phyloP scores from a whole-genome alignment of 2,113 vertebrate species.

The Brachirus orientalis region DNA sequence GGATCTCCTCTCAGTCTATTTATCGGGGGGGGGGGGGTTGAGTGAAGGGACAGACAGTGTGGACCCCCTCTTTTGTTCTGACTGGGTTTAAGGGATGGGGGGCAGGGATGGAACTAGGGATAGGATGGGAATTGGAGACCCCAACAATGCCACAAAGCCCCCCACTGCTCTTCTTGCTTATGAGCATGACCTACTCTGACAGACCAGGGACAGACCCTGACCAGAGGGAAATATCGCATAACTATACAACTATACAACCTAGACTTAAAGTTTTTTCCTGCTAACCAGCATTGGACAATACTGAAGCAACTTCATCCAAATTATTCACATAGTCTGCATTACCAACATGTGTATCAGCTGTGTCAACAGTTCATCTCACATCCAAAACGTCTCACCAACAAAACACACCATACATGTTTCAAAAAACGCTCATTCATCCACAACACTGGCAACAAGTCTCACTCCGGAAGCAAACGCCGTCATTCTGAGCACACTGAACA shows the following conservation, averaged over 20 bases:
- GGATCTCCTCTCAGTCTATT: conserved; percentile 69
- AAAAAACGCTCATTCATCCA: too few relatives aligned
- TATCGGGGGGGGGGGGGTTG: conserved; percentile 49
- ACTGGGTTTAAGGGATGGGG: conserved; percentile 55
- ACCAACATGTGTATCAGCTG: too few relatives aligned
- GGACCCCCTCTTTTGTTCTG: conserved; percentile 75
- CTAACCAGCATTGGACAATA: too few relatives aligned
- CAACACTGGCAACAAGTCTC: too few relatives aligned
- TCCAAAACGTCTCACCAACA: too few relatives aligned
- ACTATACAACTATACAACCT: conserved; percentile 2
- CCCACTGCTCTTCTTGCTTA: conserved; percentile 69
- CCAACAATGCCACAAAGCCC: conserved; percentile 73
- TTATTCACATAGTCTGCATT: too few relatives aligned
- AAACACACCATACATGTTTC: too few relatives aligned
- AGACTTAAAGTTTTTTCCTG: neutral
- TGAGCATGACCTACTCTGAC: conserved; percentile 78
- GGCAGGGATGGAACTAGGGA: conserved; percentile 53
- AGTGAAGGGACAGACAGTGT: conserved; percentile 68
- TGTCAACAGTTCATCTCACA: too few relatives aligned
- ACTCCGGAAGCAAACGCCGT: too few relatives aligned
- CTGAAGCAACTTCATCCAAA: too few relatives aligned
- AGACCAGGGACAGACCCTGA: conserved; percentile 44
- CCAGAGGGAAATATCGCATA: conserved; percentile 9
- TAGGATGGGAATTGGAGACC: conserved; percentile 72
- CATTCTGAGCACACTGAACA: too few relatives aligned